Conservation (phyloP, 2,113 vertebrate species). For the Xiphophorus hellerii region DNA sequence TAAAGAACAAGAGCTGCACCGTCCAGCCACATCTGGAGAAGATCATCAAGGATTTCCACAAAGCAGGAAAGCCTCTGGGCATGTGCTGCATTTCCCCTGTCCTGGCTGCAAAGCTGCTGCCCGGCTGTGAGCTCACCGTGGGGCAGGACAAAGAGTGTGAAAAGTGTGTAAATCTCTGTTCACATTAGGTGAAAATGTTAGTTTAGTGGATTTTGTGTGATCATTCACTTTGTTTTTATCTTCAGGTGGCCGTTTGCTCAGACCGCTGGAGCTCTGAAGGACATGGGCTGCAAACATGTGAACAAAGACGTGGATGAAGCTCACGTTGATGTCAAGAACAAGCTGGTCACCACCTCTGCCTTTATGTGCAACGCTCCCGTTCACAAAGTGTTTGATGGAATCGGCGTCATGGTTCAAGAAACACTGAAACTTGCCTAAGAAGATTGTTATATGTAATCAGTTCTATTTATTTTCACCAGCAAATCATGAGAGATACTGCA, state of each 20-base stretch:
- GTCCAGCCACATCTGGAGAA: conserved; percentile 78
- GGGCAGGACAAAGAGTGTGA: conserved; percentile 83
- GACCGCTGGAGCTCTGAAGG: conserved; percentile 77
- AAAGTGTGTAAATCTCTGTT: conserved; percentile 42
- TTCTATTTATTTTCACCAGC: neutral
- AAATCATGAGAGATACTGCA: neutral
- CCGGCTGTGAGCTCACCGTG: conserved; percentile 88
- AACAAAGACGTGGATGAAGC: conserved; percentile 82
- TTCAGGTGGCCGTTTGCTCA: conserved; percentile 85
- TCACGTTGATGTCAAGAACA: conserved; percentile 84
- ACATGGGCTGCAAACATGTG: conserved; percentile 85
- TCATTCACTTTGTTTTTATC: neutral
- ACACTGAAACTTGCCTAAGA: conserved; percentile 80
- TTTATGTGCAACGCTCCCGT: conserved; percentile 88
- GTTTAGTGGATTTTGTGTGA: neutral
- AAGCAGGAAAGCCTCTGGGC: conserved; percentile 86
- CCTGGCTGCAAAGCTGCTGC: conserved; percentile 86
- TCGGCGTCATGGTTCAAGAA: conserved; percentile 83
- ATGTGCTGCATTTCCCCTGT: conserved; percentile 89
- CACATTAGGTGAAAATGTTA: neutral
- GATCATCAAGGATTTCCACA: conserved; percentile 82
- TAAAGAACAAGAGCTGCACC: conserved; percentile 83
- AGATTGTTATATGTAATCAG: neutral
- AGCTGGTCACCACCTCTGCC: conserved; percentile 85
- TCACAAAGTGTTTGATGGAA: conserved; percentile 84